Evolutionary conservation across 2,888 invertebrate species (phyloP).

Genomic region (Ochlodes sylvanus): DNA sequence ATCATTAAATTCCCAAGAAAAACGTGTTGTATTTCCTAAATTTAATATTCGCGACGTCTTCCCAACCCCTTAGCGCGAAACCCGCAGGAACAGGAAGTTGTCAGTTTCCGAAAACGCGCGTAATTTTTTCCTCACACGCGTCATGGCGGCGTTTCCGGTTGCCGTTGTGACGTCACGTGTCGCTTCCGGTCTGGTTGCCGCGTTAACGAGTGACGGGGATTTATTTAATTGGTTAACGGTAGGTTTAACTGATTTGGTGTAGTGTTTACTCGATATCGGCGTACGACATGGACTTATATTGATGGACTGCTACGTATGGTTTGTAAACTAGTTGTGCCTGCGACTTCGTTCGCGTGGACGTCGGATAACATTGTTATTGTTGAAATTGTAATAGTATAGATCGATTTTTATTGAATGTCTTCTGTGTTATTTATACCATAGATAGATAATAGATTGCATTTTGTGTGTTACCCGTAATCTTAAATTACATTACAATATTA

Average conservation of each 20-base stretch:
- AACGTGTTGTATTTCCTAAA: conserved; percentile 8
- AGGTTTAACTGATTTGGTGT: conserved; percentile 22
- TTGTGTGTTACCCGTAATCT: no score
- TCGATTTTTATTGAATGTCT: no score
- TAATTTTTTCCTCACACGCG: conserved; percentile 75
- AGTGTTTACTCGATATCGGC: conserved; percentile 2
- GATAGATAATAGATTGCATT: no score
- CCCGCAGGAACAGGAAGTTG: conserved; percentile 64
- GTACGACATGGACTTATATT: no score
- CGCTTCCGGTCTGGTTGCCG: conserved; percentile 48
- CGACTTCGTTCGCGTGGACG: no score
- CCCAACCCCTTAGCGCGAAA: conserved; percentile 42
- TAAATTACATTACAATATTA: no score
- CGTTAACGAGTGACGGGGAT: conserved; percentile 27
- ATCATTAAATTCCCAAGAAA: not conserved
- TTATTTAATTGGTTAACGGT: conserved; percentile 30
- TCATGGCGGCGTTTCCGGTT: conserved; percentile 72
- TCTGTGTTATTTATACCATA: no score
- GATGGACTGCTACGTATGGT: no score
- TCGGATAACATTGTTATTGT: no score
- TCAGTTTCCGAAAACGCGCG: conserved; percentile 74
- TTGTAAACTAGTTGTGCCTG: not conserved
- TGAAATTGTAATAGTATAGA: no score
- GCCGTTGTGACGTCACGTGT: conserved; percentile 67
- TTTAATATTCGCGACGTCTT: conserved; percentile 32